phyloP scores from a whole-genome alignment of 2,888 invertebrate genomes.

The Polyploca ridens region DNA sequence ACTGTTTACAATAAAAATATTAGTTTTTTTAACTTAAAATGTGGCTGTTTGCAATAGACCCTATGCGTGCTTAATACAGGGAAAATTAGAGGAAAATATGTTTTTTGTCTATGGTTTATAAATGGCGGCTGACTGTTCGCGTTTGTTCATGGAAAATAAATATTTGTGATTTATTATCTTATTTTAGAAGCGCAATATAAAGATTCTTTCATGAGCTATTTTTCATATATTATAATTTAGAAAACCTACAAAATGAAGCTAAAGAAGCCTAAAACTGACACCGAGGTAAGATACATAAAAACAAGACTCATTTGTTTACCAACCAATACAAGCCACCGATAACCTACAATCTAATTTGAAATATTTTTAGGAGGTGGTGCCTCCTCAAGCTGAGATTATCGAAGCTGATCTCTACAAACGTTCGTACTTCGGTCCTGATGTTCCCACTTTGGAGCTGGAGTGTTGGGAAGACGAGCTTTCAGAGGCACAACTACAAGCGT shows the following conservation, averaged over 20 bases:
- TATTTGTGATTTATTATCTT: neutral
- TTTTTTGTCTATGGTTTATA: no score
- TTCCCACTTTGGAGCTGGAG: constrained; percentile 86
- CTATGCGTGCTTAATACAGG: no score
- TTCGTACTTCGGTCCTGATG: constrained; percentile 80
- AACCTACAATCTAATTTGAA: constrained; percentile 16
- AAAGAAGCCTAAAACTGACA: constrained; percentile 67
- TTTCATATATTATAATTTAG: neutral
- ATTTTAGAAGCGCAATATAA: neutral
- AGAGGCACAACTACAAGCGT: constrained; percentile 86
- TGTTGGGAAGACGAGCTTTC: constrained; percentile 90
- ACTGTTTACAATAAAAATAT: no score
- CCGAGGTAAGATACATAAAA: constrained; percentile 48
- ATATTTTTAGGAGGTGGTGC: constrained; percentile 50
- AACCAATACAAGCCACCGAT: constrained; percentile 12
- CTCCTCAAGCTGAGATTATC: constrained; percentile 77
- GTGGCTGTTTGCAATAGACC: no score
- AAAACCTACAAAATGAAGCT: constrained; percentile 56
- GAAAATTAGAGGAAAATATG: no score
- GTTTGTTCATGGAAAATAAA: no score
- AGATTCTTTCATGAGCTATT: neutral
- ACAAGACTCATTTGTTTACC: constrained; percentile 24
- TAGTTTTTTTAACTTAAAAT: no score
- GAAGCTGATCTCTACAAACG: constrained; percentile 78
- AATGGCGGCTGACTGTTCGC: neutral